Conservation (phyloP, 2,113 vertebrate genomes). For the Canis aureus region DNA sequence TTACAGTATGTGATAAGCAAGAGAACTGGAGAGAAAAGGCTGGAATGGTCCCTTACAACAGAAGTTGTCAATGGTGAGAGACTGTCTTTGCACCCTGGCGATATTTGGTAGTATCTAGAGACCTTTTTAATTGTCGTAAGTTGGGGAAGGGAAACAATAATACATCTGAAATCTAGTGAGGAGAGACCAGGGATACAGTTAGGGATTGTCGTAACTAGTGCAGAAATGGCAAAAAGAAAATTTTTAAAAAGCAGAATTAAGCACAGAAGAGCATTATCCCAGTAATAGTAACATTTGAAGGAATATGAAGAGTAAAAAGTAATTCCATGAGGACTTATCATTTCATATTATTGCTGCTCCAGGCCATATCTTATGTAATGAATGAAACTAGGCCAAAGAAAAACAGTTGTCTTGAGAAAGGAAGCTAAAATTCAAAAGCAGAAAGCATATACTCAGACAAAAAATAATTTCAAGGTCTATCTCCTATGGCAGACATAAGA, state of each 20-base stretch:
- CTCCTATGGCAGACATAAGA: not conserved
- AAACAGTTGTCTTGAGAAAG: not conserved
- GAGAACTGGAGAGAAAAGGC: not conserved
- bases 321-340: not conserved
- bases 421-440: not conserved
- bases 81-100: not conserved
- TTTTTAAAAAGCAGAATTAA: not conserved
- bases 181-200: not conserved
- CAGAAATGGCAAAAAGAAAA: not conserved
- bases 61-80: not conserved
- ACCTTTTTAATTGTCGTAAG: not conserved
- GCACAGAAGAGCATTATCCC: not conserved
- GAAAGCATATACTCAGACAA: slow-evolving; percentile 29
- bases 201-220: not conserved
- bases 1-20: not conserved
- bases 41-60: not conserved
- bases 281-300: not conserved
- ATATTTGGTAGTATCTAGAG: too few species aligned
- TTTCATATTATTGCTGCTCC: not conserved
- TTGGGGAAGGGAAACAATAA: too few species aligned
- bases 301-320: not conserved
- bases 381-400: not conserved
- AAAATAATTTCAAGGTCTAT: not conserved
- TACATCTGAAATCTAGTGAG: not conserved
- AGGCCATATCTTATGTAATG: not conserved